These are phyloP conservation scores for Sinohyriopsis cumingii DNA, from an alignment of 2,888 invertebrate genomes.

Conservation along the genomic window DNA sequence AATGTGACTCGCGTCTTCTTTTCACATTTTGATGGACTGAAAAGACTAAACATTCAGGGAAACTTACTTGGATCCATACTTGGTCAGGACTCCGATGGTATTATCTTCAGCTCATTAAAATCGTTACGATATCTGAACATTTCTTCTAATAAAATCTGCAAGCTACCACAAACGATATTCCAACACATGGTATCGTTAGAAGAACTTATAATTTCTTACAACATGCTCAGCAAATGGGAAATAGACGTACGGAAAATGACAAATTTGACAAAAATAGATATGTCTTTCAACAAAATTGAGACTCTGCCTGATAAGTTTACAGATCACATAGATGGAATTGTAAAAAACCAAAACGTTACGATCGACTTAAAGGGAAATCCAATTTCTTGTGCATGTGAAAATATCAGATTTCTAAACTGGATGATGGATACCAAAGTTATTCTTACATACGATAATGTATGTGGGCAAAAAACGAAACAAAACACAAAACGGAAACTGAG, in stretches of 20 bases:
- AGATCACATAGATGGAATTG: neutral
- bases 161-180: slow-evolving; percentile 19
- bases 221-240: slow-evolving; percentile 15
- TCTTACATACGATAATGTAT: slow-evolving; percentile 4
- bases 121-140: slow-evolving; percentile 14
- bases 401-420: slow-evolving; percentile 21
- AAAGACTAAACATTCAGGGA: slow-evolving; percentile 12
- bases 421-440: slow-evolving; percentile 14
- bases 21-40: slow-evolving; percentile 5
- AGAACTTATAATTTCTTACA: slow-evolving; percentile 15
- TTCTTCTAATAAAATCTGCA: slow-evolving; percentile 18
- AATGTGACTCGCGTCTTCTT: slow-evolving; percentile 9
- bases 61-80: slow-evolving; percentile 20
- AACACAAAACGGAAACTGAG: neutral
- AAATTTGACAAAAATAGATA: slow-evolving; percentile 13
- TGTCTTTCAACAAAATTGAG: slow-evolving; percentile 16
- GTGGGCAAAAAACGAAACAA: neutral
- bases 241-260: slow-evolving; percentile 16
- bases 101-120: slow-evolving; percentile 14
- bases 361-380: slow-evolving; percentile 16
- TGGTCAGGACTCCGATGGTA: slow-evolving; percentile 14
- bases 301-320: slow-evolving; percentile 2
- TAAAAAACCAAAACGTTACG: neutral
- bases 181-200: slow-evolving; percentile 5
- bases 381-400: slow-evolving; percentile 20